Evolutionary conservation across 2,113 vertebrate genomes (phyloP).

Genomic region (Xyliphius kryptos): DNA sequence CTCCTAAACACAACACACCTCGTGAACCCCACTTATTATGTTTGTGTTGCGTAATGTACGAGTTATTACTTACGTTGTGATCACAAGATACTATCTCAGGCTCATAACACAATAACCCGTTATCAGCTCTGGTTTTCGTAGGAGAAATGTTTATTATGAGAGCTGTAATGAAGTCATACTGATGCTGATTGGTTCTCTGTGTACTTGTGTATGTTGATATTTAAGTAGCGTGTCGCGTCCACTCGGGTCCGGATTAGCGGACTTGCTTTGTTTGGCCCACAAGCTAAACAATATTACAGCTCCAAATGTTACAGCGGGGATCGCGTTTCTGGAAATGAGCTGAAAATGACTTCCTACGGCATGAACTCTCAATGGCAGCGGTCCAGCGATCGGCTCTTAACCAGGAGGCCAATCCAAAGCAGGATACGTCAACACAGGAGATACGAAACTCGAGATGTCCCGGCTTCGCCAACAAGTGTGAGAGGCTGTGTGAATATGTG

Average conservation of each 20-base stretch:
- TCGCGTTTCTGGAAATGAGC: constrained; percentile 19
- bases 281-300: constrained; percentile 20
- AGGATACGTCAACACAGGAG: constrained; percentile 25
- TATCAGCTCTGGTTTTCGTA: too few species aligned
- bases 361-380: constrained; percentile 12
- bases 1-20: too few species aligned
- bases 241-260: not conserved
- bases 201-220: not conserved
- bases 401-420: constrained; percentile 14
- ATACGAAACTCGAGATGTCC: constrained; percentile 27
- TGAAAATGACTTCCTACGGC: constrained; percentile 33
- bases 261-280: constrained; percentile 19
- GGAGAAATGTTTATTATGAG: not conserved
- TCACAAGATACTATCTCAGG: too few species aligned
- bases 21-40: too few species aligned
- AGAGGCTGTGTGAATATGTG: constrained; percentile 9
- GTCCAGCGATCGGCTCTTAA: constrained; percentile 16
- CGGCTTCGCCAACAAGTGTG: constrained; percentile 6
- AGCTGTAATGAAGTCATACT: too few species aligned
- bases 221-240: not conserved
- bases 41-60: too few species aligned
- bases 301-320: constrained; percentile 16
- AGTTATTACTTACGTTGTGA: too few species aligned
- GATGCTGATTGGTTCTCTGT: not conserved
- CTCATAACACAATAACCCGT: too few species aligned